Base-by-base conservation (phyloP, 2,113 vertebrate species). In the Hipposideros armiger region DNA sequence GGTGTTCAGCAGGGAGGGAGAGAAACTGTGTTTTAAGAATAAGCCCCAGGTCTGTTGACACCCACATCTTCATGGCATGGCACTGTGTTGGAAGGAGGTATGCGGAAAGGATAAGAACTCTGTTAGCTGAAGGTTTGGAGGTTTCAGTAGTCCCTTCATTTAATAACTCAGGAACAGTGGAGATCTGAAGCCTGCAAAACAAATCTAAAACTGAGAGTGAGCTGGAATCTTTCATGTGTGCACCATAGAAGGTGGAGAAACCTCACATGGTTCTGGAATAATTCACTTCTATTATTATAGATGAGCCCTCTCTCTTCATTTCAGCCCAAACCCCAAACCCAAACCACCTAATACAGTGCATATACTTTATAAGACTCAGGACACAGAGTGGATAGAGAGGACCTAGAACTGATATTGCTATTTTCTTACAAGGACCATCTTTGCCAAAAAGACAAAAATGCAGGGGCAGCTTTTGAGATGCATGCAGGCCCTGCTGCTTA, bases 11-110 rank as follows among this genome's bases (percentile, higher is more conserved):
- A 52, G 54, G 54, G 10, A 62, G 4, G 72, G 40, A 66, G 19
- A 9, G 45, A 15, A 56, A 40, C n/a, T 16, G 8, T 16, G 8
- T 24, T 70, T 52, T 69, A n/a, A 19, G 42, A 72, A n/a, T n/a
- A 52, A 88, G 6, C 52, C 40, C 32, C 20, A 14, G 19, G 36
- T 45, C 4, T 9, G 26, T 20, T 3, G 22, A 74, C 14, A 4
- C 11, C 1, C 16, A 9, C 28, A n/a, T 36, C 28, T 26, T 45
- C 47, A 5, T 13, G 0, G 4, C 54, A 13, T 3, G 22, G 19
- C 30, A 4, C 15, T 3, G 4, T 32, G 15, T 20, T 26, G 22
- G 78, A 36, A 45, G 66, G 47, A 28, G 11, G 40, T n/a, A 5
- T 10, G 8, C 4, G 42, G 32, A 16, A 32, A 56, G 42, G 11